Base-by-base conservation (phyloP, 2,888 invertebrate species). In the Sialis fuliginosa region DNA sequence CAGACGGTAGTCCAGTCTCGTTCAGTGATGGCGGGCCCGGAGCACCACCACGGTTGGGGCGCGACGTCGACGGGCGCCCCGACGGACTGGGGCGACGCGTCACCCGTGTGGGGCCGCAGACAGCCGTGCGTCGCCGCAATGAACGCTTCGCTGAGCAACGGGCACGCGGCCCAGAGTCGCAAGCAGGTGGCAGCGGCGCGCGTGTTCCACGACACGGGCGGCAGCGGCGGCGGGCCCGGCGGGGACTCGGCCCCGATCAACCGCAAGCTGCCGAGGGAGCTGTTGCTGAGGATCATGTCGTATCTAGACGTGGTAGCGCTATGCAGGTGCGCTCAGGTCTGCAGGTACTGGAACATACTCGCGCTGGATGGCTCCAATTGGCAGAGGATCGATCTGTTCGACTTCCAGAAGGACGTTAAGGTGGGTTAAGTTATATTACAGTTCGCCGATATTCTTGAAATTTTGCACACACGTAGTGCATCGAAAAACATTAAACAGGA, bases 311-410 rank as follows among this genome's bases (percentile, higher is more conserved):
- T 96, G 44, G 87, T 95, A 33, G 89, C 95, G 9, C 70, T 97
- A 54, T 97, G 97, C 63, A 77, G 93, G 55, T 93, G 93, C 74
- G 93, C 93, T 52, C 92, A 93, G 75, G 88, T 85, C 54, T 72
- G 68, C 56, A 60, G 56, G 54, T 58, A 61, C 33, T 99, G 98
- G 98, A 97, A 98, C 68, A 79, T 93, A 47, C 70, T 98, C 56
- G 98, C 98, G 10, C 71, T 98, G 56, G 98, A 99, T 66, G 98
- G 98, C 47, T 96, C 95, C 58, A 98, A 98, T 66, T 99, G 98
- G 98, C 97, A 98, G 67, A 77, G 90, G 65, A 96, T 99, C 62
- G 95, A 99, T 68, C 71, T 99, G 44, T 99, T 99, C 69, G 85
- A 93, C 64, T 99, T 98, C 67, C 98, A 98, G 68, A 83, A 84